Evolutionary conservation across 53 echinoderm and acorn worm species (phyloP).

Genomic region (Mesocentrotus franciscanus): DNA sequence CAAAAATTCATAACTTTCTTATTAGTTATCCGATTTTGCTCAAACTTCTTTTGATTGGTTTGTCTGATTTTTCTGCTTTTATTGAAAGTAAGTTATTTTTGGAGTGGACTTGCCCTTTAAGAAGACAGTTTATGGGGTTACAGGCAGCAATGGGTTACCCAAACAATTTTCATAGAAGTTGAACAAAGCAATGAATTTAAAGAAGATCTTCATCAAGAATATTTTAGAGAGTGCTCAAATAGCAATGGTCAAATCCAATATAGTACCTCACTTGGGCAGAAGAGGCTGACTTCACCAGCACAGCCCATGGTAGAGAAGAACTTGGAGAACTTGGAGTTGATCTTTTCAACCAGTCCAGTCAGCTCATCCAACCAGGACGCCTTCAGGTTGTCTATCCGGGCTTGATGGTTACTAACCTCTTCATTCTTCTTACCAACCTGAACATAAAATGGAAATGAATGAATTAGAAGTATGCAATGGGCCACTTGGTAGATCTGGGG

Average conservation of each 20-base stretch:
- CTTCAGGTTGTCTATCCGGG: slow-evolving; percentile 73
- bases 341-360: slow-evolving; percentile 64
- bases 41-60: too few species aligned
- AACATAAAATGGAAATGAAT: not conserved
- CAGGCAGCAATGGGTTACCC: not conserved
- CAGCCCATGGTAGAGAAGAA: slow-evolving; percentile 93
- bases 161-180: not conserved
- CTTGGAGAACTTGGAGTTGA: slow-evolving; percentile 82
- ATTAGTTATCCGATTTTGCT: too few species aligned
- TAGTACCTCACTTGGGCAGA: slow-evolving; percentile 83
- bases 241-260: not conserved
- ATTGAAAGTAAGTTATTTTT: too few species aligned
- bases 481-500: not conserved
- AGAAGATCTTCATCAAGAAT: not conserved
- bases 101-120: too few species aligned
- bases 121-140: not conserved
- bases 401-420: slow-evolving; percentile 68
- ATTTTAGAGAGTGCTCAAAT: not conserved
- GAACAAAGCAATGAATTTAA: too few species aligned
- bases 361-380: slow-evolving; percentile 75
- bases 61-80: too few species aligned
- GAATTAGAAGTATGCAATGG: not conserved
- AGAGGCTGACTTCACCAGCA: slow-evolving; percentile 90
- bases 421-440: slow-evolving; percentile 21
- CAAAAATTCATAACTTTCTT: too few species aligned